phyloP scores from a whole-genome alignment of 2,888 invertebrate genomes.

The Lepidonotus clava region DNA sequence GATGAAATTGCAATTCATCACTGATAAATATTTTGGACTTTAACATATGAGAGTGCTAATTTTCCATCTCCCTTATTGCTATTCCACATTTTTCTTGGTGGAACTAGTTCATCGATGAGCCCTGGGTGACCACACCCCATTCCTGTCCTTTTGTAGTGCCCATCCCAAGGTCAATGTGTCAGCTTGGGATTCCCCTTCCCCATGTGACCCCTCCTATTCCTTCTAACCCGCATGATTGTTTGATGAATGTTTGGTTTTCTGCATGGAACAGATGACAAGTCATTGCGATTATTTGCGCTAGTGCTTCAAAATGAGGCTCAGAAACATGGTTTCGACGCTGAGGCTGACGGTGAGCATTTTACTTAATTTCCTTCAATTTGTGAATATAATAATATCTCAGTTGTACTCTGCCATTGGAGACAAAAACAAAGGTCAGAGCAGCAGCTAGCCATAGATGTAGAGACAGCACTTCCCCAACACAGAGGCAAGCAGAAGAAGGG shows the following conservation, averaged over 20 bases:
- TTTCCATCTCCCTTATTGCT: no score
- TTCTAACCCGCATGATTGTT: conserved; percentile 43
- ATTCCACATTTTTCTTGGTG: no score
- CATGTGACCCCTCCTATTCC: not conserved
- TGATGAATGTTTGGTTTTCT: conserved; percentile 56
- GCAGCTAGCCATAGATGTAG: no score
- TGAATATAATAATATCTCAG: not conserved
- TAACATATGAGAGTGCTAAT: no score
- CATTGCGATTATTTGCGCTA: conserved; percentile 72
- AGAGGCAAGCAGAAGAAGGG: no score
- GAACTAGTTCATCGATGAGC: not conserved
- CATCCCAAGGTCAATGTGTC: no score
- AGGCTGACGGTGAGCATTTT: conserved; percentile 72
- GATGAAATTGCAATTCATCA: no score
- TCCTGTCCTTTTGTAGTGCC: not conserved
- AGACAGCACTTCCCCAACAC: no score
- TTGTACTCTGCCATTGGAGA: no score
- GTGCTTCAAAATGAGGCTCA: conserved; percentile 73
- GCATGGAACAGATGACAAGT: conserved; percentile 68
- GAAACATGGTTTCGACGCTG: conserved; percentile 72
- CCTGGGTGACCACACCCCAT: not conserved
- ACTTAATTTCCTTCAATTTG: not conserved
- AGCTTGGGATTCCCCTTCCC: not conserved
- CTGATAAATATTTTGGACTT: no score
- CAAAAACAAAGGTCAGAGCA: no score